Conservation (phyloP, 2,888 invertebrate species). For the Sphecodes monilicornis region DNA sequence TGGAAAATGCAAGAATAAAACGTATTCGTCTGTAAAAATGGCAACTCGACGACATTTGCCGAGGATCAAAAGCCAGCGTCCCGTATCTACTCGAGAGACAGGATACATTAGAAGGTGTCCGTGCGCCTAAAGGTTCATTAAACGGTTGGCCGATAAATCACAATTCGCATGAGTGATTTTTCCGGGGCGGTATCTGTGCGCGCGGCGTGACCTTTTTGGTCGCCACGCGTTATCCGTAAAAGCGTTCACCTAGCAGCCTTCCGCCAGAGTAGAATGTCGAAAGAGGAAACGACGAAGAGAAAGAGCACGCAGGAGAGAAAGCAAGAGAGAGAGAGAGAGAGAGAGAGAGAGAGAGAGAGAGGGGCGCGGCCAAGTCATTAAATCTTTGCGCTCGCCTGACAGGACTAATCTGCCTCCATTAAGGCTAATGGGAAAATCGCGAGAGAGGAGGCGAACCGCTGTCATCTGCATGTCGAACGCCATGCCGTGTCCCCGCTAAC, state of each 20-base stretch:
- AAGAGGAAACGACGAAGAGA: conserved; percentile 3
- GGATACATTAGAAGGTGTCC: neutral
- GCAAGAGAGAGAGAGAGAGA: neutral
- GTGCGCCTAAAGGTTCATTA: conserved; percentile 9
- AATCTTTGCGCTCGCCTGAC: conserved; percentile 65
- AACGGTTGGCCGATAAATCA: conserved; percentile 29
- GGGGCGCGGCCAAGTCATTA: conserved; percentile 67
- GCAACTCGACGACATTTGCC: neutral
- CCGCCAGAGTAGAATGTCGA: conserved; percentile 36
- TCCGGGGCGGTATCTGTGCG: neutral
- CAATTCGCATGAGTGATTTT: conserved; percentile 9
- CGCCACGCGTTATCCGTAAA: conserved; percentile 40
- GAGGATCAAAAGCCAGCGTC: neutral
- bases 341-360: conserved; percentile 2
- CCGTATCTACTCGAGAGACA: neutral
- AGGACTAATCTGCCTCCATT: conserved; percentile 74
- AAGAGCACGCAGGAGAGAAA: neutral
- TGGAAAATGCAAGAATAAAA: too few species aligned
- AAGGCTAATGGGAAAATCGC: conserved; percentile 75
- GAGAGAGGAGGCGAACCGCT: conserved; percentile 70
- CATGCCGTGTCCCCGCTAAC: conserved; percentile 32
- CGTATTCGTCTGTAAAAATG: too few species aligned
- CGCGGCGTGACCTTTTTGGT: conserved; percentile 39
- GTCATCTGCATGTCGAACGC: conserved; percentile 72
- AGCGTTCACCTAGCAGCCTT: conserved; percentile 28